Conservation (phyloP, 2,888 invertebrate species). For the Acronicta alni region DNA sequence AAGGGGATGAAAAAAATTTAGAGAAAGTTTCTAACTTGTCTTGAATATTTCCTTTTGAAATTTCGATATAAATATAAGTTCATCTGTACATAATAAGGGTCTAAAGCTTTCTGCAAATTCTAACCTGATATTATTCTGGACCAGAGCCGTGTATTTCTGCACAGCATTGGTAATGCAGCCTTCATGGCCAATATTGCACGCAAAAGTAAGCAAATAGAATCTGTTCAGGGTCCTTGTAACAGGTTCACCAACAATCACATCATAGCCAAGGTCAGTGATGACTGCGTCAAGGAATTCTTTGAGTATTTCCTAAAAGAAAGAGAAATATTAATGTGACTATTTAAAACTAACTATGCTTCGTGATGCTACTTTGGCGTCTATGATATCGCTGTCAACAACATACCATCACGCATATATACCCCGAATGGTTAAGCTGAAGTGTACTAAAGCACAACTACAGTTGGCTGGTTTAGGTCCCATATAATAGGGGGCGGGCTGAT, state of each 20-base stretch:
- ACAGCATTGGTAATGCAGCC: constrained; percentile 85
- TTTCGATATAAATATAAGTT: too few species aligned
- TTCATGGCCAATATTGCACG: constrained; percentile 90
- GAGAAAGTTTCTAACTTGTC: too few species aligned
- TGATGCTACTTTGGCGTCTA: not conserved
- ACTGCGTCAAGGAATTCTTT: constrained; percentile 69
- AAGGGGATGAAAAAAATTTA: too few species aligned
- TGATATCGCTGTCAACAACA: too few species aligned
- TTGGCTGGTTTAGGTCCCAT: too few species aligned
- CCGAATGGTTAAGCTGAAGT: too few species aligned
- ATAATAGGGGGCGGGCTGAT: too few species aligned
- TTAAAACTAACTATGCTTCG: too few species aligned
- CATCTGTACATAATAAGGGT: not conserved
- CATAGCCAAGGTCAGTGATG: constrained; percentile 71
- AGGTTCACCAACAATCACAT: constrained; percentile 66
- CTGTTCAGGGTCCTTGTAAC: constrained; percentile 76
- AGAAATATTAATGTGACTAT: not conserved
- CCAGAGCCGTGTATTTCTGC: constrained; percentile 67
- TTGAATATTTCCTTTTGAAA: too few species aligned
- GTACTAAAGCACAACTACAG: too few species aligned
- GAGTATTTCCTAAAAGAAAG: constrained; percentile 66
- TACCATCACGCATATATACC: too few species aligned
- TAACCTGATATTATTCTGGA: constrained; percentile 59
- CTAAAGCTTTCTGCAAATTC: constrained; percentile 7
- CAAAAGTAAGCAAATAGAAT: constrained; percentile 87